Base-by-base conservation (phyloP, 2,888 invertebrate species). In the Bellardia pandia region DNA sequence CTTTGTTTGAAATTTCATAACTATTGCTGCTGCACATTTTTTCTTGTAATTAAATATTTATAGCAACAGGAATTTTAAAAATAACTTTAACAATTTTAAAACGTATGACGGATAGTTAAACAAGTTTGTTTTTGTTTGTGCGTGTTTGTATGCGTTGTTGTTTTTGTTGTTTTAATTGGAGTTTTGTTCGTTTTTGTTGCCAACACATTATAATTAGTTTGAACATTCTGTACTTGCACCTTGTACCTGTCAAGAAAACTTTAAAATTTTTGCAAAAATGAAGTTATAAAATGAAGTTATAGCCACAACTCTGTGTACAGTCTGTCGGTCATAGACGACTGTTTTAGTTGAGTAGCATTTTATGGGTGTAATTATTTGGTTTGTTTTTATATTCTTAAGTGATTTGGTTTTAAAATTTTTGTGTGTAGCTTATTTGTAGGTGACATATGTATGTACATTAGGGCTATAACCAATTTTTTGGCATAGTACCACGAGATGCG, bases 161-260 rank as follows among this genome's bases (percentile, higher is more conserved):
- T 45, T 74, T 53, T 76, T 71, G 2, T 60, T 60, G 1, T 30
- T 16, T 23, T 16, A 48, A 60, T 45, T 45, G 48, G 6, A 60
- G 16, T 69, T 71, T 56, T 66, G 62, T 60, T 60, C n/a, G 33
- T 48, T 60, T 64, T 77, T 66, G 9, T 62, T 62, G 42, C 53
- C 71, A 84, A 84, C 81, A 84, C 77, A 66, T 58, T 68, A 60
- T 85, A 79, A 85, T 85, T 79, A 85, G 74, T 79, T 74, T 42
- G 58, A 79, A 74, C 79, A 75, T 75, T 78, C 53, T 78, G 42
- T 74, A 75, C 3, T 58, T 56, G 64, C 86, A 78, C 68, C 69
- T 71, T 69, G 45, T 71, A 76, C 75, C 82, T 86, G 86, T 68
- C 77, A 86, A 30, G 68, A 45, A 78, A 86, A 78, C 68, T 82